A percentile compares a stretch with the other conserved stretches of the same genome.
Conservation (phyloP, 2,113 vertebrate species). For the Neotoma lepida region DNA sequence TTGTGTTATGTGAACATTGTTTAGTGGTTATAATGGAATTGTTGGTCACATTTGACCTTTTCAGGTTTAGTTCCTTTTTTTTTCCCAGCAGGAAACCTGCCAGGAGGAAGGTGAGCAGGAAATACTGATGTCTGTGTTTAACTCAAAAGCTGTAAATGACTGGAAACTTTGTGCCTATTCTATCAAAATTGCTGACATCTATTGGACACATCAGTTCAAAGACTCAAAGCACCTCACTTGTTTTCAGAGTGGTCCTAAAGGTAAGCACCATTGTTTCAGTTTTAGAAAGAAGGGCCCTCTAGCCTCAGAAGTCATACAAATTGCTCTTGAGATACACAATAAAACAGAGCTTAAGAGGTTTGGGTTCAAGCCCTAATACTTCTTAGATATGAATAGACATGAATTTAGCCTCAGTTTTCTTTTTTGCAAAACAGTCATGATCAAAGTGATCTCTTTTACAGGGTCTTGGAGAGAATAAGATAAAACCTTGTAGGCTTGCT, state of each 20-base stretch:
- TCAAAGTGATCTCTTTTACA: neutral
- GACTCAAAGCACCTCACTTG: neutral
- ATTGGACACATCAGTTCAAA: neutral
- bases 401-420: conserved; percentile 39
- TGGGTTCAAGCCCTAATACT: neutral
- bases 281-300: conserved; percentile 29
- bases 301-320: conserved; percentile 19
- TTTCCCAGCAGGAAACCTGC: neutral
- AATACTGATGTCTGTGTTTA: conserved; percentile 36
- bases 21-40: conserved; percentile 17
- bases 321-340: conserved; percentile 21
- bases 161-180: conserved; percentile 14
- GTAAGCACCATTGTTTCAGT: neutral
- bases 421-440: neutral
- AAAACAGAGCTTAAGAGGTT: neutral
- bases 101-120: neutral
- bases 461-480: conserved; percentile 1
- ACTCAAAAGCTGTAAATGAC: conserved; percentile 6
- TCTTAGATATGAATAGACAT: neutral
- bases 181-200: conserved; percentile 3
- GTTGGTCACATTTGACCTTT: conserved; percentile 23
- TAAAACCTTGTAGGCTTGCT: neutral
- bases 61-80: neutral
- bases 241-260: conserved; percentile 5
- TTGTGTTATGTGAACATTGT: conserved; percentile 9